Conservation (phyloP, 2,797 vertebrate genomes). For the Artibeus jamaicensis region DNA sequence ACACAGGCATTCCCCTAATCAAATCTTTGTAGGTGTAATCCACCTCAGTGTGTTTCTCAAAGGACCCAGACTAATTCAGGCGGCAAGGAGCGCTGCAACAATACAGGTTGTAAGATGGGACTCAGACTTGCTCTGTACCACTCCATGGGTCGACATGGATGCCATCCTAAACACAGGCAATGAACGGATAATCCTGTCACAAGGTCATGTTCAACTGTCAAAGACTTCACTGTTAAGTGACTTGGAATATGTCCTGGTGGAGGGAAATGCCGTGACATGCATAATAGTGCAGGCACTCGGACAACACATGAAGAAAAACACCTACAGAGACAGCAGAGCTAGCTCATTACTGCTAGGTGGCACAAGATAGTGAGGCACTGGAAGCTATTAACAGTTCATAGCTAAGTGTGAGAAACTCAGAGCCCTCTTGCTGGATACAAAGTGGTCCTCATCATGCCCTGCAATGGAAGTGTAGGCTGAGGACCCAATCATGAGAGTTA, state of each 20-base stretch:
- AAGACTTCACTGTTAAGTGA: background rate
- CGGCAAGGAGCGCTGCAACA: background rate
- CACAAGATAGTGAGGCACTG: background rate
- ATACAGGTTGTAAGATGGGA: background rate
- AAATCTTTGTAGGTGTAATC: background rate
- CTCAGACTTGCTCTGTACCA: background rate
- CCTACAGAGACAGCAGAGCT: background rate
- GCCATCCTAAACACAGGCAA: background rate
- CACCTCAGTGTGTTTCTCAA: background rate
- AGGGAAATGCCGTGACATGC: background rate
- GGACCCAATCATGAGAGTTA: background rate
- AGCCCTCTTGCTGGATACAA: background rate
- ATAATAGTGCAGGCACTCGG: background rate
- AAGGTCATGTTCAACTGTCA: background rate
- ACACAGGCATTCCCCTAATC: background rate
- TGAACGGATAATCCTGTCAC: background rate
- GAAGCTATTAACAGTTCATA: background rate
- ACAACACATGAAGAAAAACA: background rate
- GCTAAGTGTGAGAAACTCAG: background rate
- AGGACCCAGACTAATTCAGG: background rate
- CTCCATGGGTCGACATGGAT: background rate
- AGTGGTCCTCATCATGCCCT: background rate
- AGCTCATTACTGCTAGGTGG: background rate
- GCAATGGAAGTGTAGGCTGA: background rate
- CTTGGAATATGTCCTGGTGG: background rate